Evolutionary conservation across 37 sponge, comb jelly and placozoan genomes (phyloP).

Genomic region (Beroe forskalii): DNA sequence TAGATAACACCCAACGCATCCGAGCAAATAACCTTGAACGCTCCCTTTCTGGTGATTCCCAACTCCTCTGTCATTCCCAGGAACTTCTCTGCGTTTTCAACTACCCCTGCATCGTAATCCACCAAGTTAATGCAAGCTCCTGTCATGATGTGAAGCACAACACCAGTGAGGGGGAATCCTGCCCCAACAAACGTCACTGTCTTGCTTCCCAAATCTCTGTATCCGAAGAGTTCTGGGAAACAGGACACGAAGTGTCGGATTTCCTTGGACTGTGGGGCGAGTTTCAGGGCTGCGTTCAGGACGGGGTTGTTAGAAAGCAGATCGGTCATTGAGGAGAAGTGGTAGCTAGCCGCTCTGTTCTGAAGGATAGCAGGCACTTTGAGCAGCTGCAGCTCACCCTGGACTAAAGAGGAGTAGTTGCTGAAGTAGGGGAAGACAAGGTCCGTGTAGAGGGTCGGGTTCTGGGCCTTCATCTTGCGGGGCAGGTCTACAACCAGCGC

Average conservation of each 20-base stretch:
- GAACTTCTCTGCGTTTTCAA: not conserved
- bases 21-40: not conserved
- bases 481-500: conserved; percentile 32
- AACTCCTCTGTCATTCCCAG: conserved; percentile 20
- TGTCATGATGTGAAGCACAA: conserved; percentile 22
- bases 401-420: not conserved
- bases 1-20: conserved; percentile 23
- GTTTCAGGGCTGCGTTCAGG: not conserved
- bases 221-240: conserved; percentile 28
- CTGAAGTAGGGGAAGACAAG: not conserved
- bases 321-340: not conserved
- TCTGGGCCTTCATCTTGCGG: not conserved
- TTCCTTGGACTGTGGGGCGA: not conserved
- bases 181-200: conserved; percentile 32
- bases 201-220: not conserved
- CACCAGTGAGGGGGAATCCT: conserved; percentile 32
- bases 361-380: conserved; percentile 8
- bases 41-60: not conserved
- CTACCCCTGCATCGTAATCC: conserved; percentile 3
- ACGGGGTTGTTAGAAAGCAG: conserved; percentile 10
- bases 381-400: conserved; percentile 27
- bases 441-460: not conserved
- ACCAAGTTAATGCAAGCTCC: not conserved
- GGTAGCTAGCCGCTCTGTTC: not conserved
- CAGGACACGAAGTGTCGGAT: not conserved